Conservation (phyloP, 2,113 vertebrate species). For the Parus major region DNA sequence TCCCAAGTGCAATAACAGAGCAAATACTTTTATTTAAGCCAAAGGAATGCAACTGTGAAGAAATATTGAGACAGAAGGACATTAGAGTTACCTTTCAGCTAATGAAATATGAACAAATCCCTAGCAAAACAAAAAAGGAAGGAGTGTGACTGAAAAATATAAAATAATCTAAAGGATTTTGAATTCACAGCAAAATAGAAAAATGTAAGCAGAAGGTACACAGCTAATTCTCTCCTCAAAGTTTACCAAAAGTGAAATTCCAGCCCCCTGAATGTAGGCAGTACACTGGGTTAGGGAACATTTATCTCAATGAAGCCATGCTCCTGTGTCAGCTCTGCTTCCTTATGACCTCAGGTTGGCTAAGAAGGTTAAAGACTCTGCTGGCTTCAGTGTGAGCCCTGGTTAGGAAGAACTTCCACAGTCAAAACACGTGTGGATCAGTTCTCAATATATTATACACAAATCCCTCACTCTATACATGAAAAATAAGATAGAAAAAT, state of each 20-base stretch:
- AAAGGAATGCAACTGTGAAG: not conserved
- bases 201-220: not conserved
- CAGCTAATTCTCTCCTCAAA: not conserved
- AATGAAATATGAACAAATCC: not conserved
- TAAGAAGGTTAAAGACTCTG: not conserved
- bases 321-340: not conserved
- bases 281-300: not conserved
- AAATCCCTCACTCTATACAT: fast-evolving
- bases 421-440: not conserved
- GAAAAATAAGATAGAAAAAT: not conserved
- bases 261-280: not conserved
- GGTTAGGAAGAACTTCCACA: not conserved
- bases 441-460: not conserved
- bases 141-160: not conserved
- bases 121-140: not conserved
- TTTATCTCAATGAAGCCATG: not conserved
- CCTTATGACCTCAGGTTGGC: not conserved
- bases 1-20: not conserved
- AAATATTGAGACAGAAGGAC: not conserved
- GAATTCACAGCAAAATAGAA: not conserved
- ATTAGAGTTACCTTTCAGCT: not conserved
- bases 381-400: not conserved
- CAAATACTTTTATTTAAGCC: not conserved
- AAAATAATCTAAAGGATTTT: not conserved
- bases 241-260: not conserved